Base-by-base conservation (phyloP, 2,113 vertebrate genomes). In the Indicator indicator region DNA sequence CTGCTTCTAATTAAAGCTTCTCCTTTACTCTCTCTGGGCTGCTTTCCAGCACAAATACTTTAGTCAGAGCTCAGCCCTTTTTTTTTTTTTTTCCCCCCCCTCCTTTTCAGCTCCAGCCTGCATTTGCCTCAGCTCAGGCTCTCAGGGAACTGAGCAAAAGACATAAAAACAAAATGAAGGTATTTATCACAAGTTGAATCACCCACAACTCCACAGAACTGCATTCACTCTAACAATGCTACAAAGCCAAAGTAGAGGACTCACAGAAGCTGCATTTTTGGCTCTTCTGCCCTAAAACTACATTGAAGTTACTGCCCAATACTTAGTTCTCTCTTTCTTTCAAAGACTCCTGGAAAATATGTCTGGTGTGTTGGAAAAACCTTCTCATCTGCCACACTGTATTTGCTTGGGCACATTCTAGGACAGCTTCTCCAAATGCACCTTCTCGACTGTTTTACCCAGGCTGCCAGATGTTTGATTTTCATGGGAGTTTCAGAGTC, bases 1-100 rank as follows among this genome's bases (percentile, higher is more conserved):
- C 97, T 98, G 98, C 96, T 98, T 97, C 97, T 98, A 98, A 98
- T 98, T 98, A 98, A 97, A 97, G 96, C 96, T 96, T 96, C 97
- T 98, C 96, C 97, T 98, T 97, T 98, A 97, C 97, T 97, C 97
- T 97, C 97, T 97, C 97, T 97, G 97, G 97, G 98, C 97, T 97
- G 70, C 91, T 96, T 98, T 98, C 97, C 98, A 98, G 97, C 95
- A 97, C 96, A 97, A 98, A 98, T 98, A 98, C 97, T 97, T 98
- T 94, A 96, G 94, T 97, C 94, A 97, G 96, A 98, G 96, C 97
- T 97, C 97, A 97, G 84, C 70, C 80, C 95, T 50, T 92, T 97
- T 96, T 88, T 93, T 95, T 90, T 94, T 93, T 27, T 7, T 12
- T 8, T n/a, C 40, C 33, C 6, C n/a, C 74, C 52, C 77, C 94